Evolutionary conservation across 2,113 vertebrate genomes (phyloP), one percentile per base, ranked within the genome.

Genomic region (Leptodactylus fuscus): DNA sequence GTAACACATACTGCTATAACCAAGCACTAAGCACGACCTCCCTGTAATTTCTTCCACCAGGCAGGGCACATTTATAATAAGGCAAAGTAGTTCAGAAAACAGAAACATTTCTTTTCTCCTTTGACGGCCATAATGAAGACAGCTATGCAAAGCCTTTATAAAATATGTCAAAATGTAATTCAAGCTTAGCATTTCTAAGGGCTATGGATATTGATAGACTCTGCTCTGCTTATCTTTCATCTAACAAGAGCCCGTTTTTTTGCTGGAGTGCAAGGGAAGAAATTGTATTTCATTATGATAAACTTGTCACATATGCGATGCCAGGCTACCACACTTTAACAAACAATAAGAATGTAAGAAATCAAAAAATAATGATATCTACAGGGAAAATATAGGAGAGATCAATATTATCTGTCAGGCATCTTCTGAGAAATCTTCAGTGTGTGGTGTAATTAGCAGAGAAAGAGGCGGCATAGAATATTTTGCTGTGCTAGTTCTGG

Each of bases 351-450:
- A 44, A 62, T 24, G 55, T 38, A 80, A 41, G 34, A 80, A 79
- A 79, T 60, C 34, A 44, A 24, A 80, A 41, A 41, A 44, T 49
- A 32, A 41, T 38, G 5, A 38, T 79, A 58, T 58, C 76, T 44
- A 44, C 12, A 10, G n/a, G 34, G 53, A n/a, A 80, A 80, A 80
- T n/a, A 80, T 48, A 80, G 55, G 44, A 44, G 5, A 44, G n/a
- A 80, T 60, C 76, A 80, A 80, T 80, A 60, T 58, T 60, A 18
- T 79, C 76, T 62, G 36, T 22, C n/a, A 58, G 53, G 24, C 49
- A 18, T 34, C 29, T 55, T 55, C 10, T 53, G 29, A n/a, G 49
- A 78, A 78, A 78, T 22, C 18, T 34, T 53, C 48, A 53, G 75
- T 36, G 29, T 38, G 32, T 79, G 58, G 32, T 60, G 36, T 58